Percentiles rank a stretch among this genome's conserved stretches.
Evolutionary conservation across 2,113 vertebrate species (phyloP).

Genomic region (Danionella cerebrum): DNA sequence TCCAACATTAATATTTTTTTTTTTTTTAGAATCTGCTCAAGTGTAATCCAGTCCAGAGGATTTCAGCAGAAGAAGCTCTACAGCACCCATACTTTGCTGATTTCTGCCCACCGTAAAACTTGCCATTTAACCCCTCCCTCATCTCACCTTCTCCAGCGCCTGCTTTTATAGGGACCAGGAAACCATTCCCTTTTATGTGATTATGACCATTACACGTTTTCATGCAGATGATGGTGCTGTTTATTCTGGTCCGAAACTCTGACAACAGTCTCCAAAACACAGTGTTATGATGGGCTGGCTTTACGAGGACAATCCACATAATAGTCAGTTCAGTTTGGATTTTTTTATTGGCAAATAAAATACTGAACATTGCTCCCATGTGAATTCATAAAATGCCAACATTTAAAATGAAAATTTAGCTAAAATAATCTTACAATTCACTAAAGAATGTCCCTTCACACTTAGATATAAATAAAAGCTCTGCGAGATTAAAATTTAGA

Average conservation of each 20-base stretch:
- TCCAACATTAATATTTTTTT: not conserved
- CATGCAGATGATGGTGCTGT: not conserved
- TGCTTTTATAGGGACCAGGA: not conserved
- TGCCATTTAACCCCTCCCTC: not conserved
- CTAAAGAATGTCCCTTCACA: too few relatives aligned
- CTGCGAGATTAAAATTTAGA: too few relatives aligned
- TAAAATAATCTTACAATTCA: too few relatives aligned
- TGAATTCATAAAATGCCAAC: too few relatives aligned
- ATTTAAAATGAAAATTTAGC: too few relatives aligned
- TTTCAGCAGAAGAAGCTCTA: constrained; percentile 79
- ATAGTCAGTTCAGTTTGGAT: too few relatives aligned
- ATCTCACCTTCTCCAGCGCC: constrained; percentile 14
- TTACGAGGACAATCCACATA: too few relatives aligned
- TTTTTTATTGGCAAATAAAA: too few relatives aligned
- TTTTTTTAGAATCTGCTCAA: constrained; percentile 77
- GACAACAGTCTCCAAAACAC: not conserved
- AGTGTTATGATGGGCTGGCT: too few relatives aligned
- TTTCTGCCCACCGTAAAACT: constrained; percentile 67
- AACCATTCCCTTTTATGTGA: too few relatives aligned
- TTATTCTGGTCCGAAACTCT: not conserved
- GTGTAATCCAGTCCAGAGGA: constrained; percentile 81
- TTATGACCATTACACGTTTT: not conserved
- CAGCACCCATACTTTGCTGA: constrained; percentile 77
- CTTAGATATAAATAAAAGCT: too few relatives aligned
- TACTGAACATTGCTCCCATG: too few relatives aligned